A percentile compares a stretch with the other conserved stretches of the same genome.
Evolutionary conservation across 2,113 vertebrate species (phyloP).

Genomic region (Dicerorhinus sumatrensis): DNA sequence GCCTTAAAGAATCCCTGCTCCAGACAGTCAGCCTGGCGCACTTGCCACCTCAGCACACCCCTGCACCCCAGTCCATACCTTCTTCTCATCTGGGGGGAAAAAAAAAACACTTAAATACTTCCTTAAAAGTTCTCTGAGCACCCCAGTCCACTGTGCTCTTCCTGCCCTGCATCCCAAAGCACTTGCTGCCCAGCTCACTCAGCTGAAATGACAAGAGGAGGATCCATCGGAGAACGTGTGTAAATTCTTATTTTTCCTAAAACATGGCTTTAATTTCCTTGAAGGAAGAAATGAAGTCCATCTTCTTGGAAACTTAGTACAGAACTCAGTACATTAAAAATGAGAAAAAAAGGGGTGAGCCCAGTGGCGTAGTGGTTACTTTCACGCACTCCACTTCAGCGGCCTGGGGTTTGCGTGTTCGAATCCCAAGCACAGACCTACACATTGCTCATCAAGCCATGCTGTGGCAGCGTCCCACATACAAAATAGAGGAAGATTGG

Average conservation of each 20-base stretch:
- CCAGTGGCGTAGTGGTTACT: no score
- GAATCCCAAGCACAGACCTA: no score
- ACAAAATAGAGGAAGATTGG: no score
- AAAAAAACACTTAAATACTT: not conserved
- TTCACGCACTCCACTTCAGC: no score
- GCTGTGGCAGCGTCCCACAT: no score
- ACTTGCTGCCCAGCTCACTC: not conserved
- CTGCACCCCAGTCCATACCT: not conserved
- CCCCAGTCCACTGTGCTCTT: not conserved
- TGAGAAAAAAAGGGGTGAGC: not conserved
- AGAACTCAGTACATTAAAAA: not conserved
- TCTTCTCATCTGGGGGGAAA: not conserved
- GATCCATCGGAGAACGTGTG: not conserved
- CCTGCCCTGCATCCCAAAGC: not conserved
- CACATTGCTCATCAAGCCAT: no score
- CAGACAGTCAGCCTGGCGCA: not conserved
- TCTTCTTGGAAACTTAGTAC: not conserved
- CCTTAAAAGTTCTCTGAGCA: not conserved
- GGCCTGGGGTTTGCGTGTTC: no score
- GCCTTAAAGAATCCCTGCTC: not conserved
- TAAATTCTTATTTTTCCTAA: not conserved
- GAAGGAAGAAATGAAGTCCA: conserved; percentile 16
- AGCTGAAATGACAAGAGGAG: not conserved
- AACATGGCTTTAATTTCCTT: not conserved
- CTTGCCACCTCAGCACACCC: not conserved